phyloP scores from a whole-genome alignment of 2,113 vertebrate species.

The Mesocricetus auratus region DNA sequence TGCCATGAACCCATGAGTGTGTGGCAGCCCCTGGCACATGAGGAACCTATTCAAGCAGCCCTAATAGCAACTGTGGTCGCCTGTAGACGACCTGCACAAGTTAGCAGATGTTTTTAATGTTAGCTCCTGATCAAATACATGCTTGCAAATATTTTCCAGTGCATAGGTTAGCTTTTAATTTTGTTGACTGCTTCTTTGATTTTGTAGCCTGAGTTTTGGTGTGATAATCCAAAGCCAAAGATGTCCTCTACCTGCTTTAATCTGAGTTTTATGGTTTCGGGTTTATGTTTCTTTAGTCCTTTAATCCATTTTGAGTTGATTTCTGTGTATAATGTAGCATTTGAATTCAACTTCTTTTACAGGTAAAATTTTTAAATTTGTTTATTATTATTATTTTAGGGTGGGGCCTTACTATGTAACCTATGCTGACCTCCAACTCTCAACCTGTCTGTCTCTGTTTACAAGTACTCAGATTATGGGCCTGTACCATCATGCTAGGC shows the following conservation, averaged over 20 bases:
- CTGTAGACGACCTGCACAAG: background rate
- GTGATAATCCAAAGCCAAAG: background rate
- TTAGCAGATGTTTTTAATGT: too few species aligned
- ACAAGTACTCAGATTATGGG: background rate
- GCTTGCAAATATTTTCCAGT: background rate
- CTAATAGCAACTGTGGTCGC: background rate
- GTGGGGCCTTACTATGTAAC: background rate
- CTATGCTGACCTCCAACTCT: background rate
- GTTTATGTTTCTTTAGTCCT: background rate
- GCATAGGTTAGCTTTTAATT: background rate
- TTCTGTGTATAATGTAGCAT: background rate
- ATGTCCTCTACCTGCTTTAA: background rate
- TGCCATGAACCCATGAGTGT: background rate
- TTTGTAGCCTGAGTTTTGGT: conserved; percentile 18
- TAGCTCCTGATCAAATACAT: background rate
- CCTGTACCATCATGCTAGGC: too few species aligned
- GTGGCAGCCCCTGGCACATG: background rate
- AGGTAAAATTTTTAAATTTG: background rate
- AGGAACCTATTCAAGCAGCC: background rate
- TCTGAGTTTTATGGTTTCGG: conserved; percentile 5
- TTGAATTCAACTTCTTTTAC: background rate
- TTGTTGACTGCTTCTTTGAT: conserved; percentile 33
- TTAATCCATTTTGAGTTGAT: conserved; percentile 20
- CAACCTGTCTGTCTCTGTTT: background rate
- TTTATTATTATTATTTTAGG: background rate